A percentile compares a stretch with the other conserved stretches of the same genome.
These are phyloP conservation scores for Drosophila peninsularis DNA, from an alignment of 2,888 invertebrate genomes.

Conservation along the genomic window DNA sequence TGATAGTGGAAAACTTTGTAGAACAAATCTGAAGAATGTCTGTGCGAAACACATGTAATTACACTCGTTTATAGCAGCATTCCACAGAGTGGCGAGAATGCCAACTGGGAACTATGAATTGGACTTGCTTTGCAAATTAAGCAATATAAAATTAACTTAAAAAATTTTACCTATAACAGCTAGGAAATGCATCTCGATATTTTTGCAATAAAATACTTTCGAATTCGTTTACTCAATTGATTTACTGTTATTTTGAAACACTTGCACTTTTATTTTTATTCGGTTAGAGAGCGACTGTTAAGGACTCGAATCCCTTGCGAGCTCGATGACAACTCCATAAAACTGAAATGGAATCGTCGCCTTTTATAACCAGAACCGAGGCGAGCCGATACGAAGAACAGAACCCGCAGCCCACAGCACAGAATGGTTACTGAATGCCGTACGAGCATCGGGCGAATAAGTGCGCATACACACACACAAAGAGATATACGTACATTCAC, in stretches of 20 bases:
- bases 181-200: conserved; percentile 39
- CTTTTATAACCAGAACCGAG: conserved; percentile 68
- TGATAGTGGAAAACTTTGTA: conserved; percentile 22
- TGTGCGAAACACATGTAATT: conserved; percentile 8
- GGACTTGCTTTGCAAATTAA: too few relatives aligned
- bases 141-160: background rate
- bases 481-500: background rate
- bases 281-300: conserved; percentile 27
- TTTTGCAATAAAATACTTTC: conserved; percentile 21
- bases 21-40: conserved; percentile 45
- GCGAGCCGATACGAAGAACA: conserved; percentile 59
- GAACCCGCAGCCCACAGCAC: conserved; percentile 81
- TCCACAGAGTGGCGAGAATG: background rate
- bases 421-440: conserved; percentile 82
- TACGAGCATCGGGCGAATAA: conserved; percentile 64
- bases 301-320: conserved; percentile 62
- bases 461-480: conserved; percentile 41
- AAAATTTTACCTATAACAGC: conserved; percentile 45
- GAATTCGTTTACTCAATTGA: background rate
- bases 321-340: conserved; percentile 70
- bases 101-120: background rate
- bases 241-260: conserved; percentile 13
- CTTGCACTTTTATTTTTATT: conserved; percentile 22
- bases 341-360: conserved; percentile 48
- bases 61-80: conserved; percentile 13